Percentiles rank a stretch among this genome's conserved stretches.
These are phyloP conservation scores for Aphaenogaster rudis DNA, from an alignment of 1,140 invertebrate species.

Conservation along the genomic window DNA sequence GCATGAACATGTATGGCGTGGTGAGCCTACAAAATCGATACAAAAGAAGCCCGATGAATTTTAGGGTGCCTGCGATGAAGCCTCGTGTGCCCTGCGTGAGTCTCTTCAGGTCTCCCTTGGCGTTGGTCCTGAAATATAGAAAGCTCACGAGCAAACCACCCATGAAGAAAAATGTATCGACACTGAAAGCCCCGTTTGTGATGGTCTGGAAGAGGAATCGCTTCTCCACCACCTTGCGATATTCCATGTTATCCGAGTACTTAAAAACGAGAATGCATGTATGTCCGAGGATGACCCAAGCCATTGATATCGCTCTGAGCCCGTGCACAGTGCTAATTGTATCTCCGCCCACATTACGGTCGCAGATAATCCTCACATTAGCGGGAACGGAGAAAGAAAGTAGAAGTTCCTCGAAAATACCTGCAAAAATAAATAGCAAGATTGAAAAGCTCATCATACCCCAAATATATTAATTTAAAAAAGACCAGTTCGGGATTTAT, in stretches of 20 bases:
- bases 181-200: slow-evolving; percentile 95
- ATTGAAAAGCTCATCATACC: not conserved
- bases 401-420: slow-evolving; percentile 90
- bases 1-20: slow-evolving; percentile 93
- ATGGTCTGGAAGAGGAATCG: slow-evolving; percentile 94
- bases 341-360: slow-evolving; percentile 92
- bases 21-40: slow-evolving; percentile 93
- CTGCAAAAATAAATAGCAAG: slow-evolving; percentile 79
- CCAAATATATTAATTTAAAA: not conserved
- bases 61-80: slow-evolving; percentile 90
- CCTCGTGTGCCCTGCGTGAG: slow-evolving; percentile 91
- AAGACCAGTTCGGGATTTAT: not conserved
- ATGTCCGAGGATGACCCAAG: slow-evolving; percentile 97
- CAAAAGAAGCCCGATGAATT: slow-evolving; percentile 93
- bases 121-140: slow-evolving; percentile 94
- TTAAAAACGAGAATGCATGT: slow-evolving; percentile 95
- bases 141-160: slow-evolving; percentile 94
- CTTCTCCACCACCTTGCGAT: slow-evolving; percentile 92
- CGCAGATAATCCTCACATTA: slow-evolving; percentile 93
- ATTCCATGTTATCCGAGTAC: slow-evolving; percentile 94
- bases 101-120: slow-evolving; percentile 92
- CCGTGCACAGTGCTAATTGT: slow-evolving; percentile 94
- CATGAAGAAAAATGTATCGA: slow-evolving; percentile 97
- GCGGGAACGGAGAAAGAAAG: slow-evolving; percentile 92
- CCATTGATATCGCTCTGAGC: slow-evolving; percentile 94